These are phyloP conservation scores for Choloepus hoffmanni DNA, from an alignment of 2,113 vertebrate genomes.

Conservation along the genomic window DNA sequence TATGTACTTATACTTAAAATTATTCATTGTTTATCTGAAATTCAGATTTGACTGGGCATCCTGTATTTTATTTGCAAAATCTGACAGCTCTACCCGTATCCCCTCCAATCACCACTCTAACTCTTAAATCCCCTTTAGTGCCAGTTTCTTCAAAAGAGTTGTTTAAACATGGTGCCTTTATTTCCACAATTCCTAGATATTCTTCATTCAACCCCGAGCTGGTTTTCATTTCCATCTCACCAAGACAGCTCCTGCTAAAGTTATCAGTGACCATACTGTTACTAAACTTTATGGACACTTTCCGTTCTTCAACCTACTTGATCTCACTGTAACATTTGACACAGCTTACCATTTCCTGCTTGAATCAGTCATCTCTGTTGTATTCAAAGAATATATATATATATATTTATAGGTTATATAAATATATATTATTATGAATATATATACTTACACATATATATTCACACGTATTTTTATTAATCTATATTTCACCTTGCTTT, in stretches of 20 bases:
- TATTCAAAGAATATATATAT: background rate
- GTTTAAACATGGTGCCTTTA: background rate
- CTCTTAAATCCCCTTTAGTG: background rate
- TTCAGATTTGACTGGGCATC: background rate
- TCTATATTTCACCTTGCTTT: background rate
- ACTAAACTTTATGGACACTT: background rate
- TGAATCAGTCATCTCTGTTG: background rate
- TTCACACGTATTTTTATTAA: background rate
- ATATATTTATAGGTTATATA: too few species aligned
- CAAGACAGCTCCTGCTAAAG: background rate
- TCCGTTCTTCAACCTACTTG: background rate
- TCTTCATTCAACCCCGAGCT: background rate
- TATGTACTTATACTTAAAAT: background rate
- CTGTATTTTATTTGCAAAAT: constrained; percentile 17
- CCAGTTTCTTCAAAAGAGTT: background rate
- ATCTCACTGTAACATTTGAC: background rate
- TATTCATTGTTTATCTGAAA: constrained; percentile 17
- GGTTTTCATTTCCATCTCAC: background rate
- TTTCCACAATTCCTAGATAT: background rate
- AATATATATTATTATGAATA: background rate
- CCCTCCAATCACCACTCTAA: background rate
- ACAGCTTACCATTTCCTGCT: background rate
- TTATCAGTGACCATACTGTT: background rate
- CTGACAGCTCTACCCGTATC: background rate
- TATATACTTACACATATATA: rapidly evolving